phyloP scores from a whole-genome alignment of 2,888 invertebrate species.

The Pheosia gnoma region DNA sequence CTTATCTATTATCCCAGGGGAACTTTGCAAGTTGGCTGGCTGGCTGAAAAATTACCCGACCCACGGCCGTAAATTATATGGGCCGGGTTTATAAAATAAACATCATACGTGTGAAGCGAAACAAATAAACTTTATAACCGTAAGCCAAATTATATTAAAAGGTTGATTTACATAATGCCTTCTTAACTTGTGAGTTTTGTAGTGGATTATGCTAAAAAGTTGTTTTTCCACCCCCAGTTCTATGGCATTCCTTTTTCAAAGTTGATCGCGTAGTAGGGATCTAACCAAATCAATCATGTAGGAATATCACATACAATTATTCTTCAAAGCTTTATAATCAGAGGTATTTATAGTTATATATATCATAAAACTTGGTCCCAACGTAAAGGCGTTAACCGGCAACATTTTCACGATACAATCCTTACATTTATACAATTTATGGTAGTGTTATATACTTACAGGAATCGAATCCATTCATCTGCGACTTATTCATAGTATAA shows the following conservation, averaged over 20 bases:
- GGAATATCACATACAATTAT: neutral
- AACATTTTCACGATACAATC: too few species aligned
- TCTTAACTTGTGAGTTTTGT: slow-evolving; percentile 5
- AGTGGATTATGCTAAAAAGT: slow-evolving; percentile 3
- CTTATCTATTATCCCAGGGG: slow-evolving; percentile 22
- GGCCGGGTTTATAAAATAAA: slow-evolving; percentile 31
- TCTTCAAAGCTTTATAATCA: too few species aligned
- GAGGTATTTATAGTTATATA: too few species aligned
- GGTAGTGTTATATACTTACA: too few species aligned
- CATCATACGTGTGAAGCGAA: slow-evolving; percentile 23
- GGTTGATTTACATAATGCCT: slow-evolving; percentile 5
- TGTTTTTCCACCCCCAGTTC: neutral
- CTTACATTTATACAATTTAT: too few species aligned
- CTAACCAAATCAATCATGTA: neutral
- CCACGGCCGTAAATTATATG: slow-evolving; percentile 19
- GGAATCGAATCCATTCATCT: too few species aligned
- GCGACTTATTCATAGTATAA: too few species aligned
- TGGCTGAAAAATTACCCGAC: slow-evolving; percentile 24
- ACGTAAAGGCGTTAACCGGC: too few species aligned
- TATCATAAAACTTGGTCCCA: too few species aligned
- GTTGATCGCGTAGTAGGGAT: neutral
- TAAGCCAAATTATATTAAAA: slow-evolving; percentile 4
- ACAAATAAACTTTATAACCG: slow-evolving; percentile 18
- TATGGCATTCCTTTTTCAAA: neutral
- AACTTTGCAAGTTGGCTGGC: slow-evolving; percentile 25